These are phyloP conservation scores for Spilogale gracilis DNA, from an alignment of 2,113 vertebrate species.

Conservation along the genomic window DNA sequence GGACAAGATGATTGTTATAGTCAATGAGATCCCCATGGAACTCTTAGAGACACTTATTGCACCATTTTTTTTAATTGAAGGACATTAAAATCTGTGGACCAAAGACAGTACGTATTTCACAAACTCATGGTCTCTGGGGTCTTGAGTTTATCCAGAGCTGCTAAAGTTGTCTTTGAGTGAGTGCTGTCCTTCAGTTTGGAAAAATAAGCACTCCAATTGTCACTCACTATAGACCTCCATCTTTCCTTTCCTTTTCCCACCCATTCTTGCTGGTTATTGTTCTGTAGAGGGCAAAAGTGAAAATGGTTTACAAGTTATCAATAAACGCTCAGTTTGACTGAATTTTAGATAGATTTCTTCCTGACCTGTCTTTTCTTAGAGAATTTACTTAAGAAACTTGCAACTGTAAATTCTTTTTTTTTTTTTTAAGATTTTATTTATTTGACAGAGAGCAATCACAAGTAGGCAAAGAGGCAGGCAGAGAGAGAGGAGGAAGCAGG, in stretches of 20 bases:
- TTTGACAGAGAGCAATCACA: no score
- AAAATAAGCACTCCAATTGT: neutral
- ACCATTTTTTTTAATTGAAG: neutral
- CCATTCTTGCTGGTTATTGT: neutral
- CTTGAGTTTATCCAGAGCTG: neutral
- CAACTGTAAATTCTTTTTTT: neutral
- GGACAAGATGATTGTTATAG: neutral
- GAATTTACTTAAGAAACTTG: neutral
- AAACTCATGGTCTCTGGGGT: neutral
- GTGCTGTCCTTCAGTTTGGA: neutral
- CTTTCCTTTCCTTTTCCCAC: neutral
- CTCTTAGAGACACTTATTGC: neutral
- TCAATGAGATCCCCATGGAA: neutral
- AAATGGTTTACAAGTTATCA: neutral
- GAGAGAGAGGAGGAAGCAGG: no score
- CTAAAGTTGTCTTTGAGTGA: neutral
- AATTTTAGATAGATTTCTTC: neutral
- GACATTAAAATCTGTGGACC: conserved; percentile 18
- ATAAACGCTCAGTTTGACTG: neutral
- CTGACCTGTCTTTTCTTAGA: neutral
- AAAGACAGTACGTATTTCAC: neutral
- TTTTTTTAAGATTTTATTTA: no score
- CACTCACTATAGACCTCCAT: neutral
- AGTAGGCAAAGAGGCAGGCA: no score
- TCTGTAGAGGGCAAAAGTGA: neutral